Evolutionary conservation across 2,888 invertebrate species (phyloP), one percentile per base, ranked within the genome.

Genomic region (Timema cristinae): DNA sequence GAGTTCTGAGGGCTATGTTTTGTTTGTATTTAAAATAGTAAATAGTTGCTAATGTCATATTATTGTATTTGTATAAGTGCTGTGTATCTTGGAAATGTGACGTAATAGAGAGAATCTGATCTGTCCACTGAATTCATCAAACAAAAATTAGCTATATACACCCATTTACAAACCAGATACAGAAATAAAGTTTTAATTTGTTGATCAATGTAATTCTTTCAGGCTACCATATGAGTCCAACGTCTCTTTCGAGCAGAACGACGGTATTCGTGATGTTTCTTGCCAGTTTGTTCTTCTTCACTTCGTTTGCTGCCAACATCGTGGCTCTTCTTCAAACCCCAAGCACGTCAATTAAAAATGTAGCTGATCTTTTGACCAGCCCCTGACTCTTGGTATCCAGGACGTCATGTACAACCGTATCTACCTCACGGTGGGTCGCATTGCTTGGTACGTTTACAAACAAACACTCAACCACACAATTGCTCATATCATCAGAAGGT

Each of bases 251-350:
- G 2, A 84, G 84, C 0, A 84, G 91, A 49, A 84, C 90, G 32
- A 88, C 90, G 1, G 85, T 89, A 76, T 81, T 91, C 71, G 83
- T 89, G 61, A 81, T 89, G 0, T 88, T 90, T 76, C 79, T 89
- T 8, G 84, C 89, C 0, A 81, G 89, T 6, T 87, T 91, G 83
- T 91, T 91, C 77, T 82, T 92, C 0, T 91, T 91, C 79, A 89
- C 90, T 0, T 90, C 91, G 0, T 92, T 91, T 78, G 87, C 91
- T 0, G 91, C 91, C 0, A 91, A 91, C 77, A 91, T 92, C 67
- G 91, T 92, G 0, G 90, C 91, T 1, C 81, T 92, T 1, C 83
- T 92, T 0, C 91, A 91, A 78, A 90, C 91, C 0, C 90, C 91
- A 49, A 90, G 91, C 0, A 86, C 86, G 1, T 87, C 88, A 75